phyloP scores from a whole-genome alignment of 1,140 invertebrate genomes.

The Callitettix versicolor region DNA sequence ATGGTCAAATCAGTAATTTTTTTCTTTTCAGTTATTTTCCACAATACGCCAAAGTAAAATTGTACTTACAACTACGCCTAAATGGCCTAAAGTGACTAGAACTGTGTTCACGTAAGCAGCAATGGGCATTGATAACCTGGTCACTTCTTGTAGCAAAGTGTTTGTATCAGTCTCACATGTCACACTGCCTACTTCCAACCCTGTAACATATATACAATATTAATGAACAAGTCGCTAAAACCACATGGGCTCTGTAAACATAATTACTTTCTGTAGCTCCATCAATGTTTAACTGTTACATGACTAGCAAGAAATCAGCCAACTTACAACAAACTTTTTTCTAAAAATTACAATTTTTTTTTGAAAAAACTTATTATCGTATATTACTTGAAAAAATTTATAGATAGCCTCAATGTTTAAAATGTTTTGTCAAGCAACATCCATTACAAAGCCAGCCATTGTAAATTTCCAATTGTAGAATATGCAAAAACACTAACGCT shows the following conservation, averaged over 20 bases:
- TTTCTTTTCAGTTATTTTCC: too few species aligned
- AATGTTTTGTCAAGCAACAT: not conserved
- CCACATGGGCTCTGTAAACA: not conserved
- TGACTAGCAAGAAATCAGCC: not conserved
- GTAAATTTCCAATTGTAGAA: too few species aligned
- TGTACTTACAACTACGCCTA: slow-evolving; percentile 20
- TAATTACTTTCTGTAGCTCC: not conserved
- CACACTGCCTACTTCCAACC: slow-evolving; percentile 6
- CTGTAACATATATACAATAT: slow-evolving; percentile 6
- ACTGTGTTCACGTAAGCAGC: slow-evolving; percentile 16
- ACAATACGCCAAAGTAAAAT: too few species aligned
- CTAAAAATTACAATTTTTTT: slow-evolving; percentile 3
- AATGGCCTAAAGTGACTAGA: slow-evolving; percentile 21
- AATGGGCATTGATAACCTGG: slow-evolving; percentile 10
- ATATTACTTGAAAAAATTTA: slow-evolving; percentile 4
- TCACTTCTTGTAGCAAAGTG: slow-evolving; percentile 14
- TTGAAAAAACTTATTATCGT: not conserved
- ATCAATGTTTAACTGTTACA: not conserved
- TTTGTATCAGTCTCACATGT: not conserved
- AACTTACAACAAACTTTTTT: slow-evolving; percentile 9
- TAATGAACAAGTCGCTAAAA: slow-evolving; percentile 9
- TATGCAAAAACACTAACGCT: too few species aligned
- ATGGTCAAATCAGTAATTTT: too few species aligned
- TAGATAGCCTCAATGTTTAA: not conserved
- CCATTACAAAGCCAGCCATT: too few species aligned